These are phyloP conservation scores for Silvanus unidentatus DNA, from an alignment of 2,888 invertebrate species.

Conservation along the genomic window DNA sequence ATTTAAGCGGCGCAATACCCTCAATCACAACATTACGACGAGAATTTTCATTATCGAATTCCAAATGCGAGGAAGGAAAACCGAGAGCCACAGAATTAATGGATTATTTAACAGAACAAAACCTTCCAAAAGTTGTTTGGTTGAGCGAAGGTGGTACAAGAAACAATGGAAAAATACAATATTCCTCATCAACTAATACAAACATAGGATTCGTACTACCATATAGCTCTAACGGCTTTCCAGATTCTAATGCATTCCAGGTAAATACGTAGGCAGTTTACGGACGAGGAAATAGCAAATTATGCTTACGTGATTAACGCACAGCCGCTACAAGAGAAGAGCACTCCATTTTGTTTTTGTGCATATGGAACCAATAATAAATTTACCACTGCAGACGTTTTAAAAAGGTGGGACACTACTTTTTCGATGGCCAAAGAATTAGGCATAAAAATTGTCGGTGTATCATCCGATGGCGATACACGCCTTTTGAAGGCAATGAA, in stretches of 20 bases:
- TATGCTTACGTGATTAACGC: constrained; percentile 23
- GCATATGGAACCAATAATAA: constrained; percentile 22
- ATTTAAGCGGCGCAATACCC: constrained; percentile 15
- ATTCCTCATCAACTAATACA: constrained; percentile 21
- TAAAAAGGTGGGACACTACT: constrained; percentile 15
- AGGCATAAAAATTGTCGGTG: constrained; percentile 5
- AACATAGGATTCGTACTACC: constrained; percentile 24
- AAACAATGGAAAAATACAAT: constrained; percentile 22
- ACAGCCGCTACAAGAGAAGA: constrained; percentile 13
- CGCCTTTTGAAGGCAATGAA: constrained; percentile 13
- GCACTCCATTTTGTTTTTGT: constrained; percentile 11
- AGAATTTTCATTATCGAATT: constrained; percentile 5
- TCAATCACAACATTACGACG: constrained; percentile 16
- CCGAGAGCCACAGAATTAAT: constrained; percentile 15
- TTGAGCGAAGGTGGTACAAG: constrained; percentile 22
- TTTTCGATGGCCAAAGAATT: constrained; percentile 8
- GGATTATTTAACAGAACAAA: constrained; percentile 11
- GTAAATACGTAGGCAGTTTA: constrained; percentile 19
- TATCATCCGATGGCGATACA: constrained; percentile 11
- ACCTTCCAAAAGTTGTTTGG: constrained; percentile 20
- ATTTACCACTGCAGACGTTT: constrained; percentile 18
- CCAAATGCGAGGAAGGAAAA: constrained; percentile 12
- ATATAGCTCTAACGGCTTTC: constrained; percentile 18
- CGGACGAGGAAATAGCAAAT: constrained; percentile 11
- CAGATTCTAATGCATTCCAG: constrained; percentile 13